These are phyloP conservation scores for Drosophila leonis DNA, from an alignment of 2,888 invertebrate genomes.

Conservation along the genomic window DNA sequence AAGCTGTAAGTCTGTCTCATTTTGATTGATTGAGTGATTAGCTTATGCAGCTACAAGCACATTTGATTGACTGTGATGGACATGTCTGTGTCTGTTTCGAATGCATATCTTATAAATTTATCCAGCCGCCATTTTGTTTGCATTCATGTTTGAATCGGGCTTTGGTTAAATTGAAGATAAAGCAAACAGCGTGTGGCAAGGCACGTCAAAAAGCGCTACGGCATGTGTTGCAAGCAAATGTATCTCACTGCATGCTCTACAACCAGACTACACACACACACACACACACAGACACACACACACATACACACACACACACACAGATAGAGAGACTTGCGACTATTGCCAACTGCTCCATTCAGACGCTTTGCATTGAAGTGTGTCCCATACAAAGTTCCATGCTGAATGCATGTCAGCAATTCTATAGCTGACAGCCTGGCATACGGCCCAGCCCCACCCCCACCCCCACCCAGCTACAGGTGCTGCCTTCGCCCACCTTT, in stretches of 20 bases:
- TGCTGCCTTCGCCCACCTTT: background rate
- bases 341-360: conserved; percentile 8
- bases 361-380: conserved; percentile 63
- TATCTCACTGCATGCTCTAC: background rate
- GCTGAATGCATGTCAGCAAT: conserved; percentile 68
- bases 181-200: background rate
- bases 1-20: background rate
- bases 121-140: background rate
- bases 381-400: conserved; percentile 57
- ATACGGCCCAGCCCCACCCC: background rate
- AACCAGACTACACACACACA: conserved; percentile 2
- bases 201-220: conserved; percentile 7
- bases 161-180: background rate
- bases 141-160: background rate
- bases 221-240: conserved; percentile 23
- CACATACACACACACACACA: conserved; percentile 5
- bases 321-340: background rate
- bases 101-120: background rate
- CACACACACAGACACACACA: background rate
- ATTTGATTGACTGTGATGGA: conserved; percentile 1
- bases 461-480: background rate
- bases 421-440: conserved; percentile 36
- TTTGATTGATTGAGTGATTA: background rate
- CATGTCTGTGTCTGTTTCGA: background rate
- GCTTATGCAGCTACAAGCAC: background rate